Conservation (phyloP, 2,888 invertebrate genomes). For the Trissolcus japonicus region DNA sequence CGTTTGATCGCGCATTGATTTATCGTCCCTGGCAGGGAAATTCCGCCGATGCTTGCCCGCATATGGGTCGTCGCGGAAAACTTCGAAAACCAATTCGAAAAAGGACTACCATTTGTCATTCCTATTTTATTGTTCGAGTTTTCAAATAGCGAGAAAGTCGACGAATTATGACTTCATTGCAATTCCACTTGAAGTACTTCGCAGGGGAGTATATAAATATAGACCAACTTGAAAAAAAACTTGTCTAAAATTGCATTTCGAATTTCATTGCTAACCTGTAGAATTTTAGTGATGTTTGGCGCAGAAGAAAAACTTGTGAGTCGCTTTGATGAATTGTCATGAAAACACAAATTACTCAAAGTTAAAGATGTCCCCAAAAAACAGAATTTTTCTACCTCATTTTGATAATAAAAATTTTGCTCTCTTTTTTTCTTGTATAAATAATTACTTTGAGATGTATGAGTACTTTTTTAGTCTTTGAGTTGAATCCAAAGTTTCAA, state of each 20-base stretch:
- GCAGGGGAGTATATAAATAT: slow-evolving; percentile 38
- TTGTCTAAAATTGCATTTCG: background rate
- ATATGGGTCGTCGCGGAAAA: slow-evolving; percentile 52
- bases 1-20: slow-evolving; percentile 63
- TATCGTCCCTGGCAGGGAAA: slow-evolving; percentile 65
- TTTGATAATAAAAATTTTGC: too few relatives aligned
- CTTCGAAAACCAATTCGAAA: slow-evolving; percentile 41
- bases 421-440: too few relatives aligned
- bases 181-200: slow-evolving; percentile 7
- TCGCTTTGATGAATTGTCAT: too few relatives aligned
- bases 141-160: slow-evolving; percentile 44
- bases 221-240: slow-evolving; percentile 15
- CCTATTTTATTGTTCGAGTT: slow-evolving; percentile 41
- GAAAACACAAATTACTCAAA: too few relatives aligned
- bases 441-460: too few relatives aligned
- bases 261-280: background rate
- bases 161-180: slow-evolving; percentile 47
- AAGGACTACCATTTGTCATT: slow-evolving; percentile 47
- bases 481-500: background rate
- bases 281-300: background rate
- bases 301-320: too few relatives aligned
- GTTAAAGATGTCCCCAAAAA: too few relatives aligned
- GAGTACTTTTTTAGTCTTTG: background rate
- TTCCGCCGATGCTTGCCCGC: slow-evolving; percentile 57
- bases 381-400: too few relatives aligned